Conservation (phyloP, 2,888 invertebrate species). For the Scaptomyza polygonia region DNA sequence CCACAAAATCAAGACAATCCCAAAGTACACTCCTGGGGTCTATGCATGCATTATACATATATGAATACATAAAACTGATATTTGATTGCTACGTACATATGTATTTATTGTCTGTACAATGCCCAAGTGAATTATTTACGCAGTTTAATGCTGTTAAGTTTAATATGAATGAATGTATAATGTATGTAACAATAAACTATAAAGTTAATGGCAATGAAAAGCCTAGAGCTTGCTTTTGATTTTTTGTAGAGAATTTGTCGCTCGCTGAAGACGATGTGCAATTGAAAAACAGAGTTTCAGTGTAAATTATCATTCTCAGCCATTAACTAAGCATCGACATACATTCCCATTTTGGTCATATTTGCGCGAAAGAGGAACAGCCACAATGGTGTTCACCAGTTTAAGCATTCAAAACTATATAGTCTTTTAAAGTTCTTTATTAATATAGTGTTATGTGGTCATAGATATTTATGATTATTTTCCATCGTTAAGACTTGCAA, state of each 20-base stretch:
- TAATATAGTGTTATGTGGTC: too few species aligned
- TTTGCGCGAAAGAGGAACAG: not conserved
- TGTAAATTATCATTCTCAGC: too few species aligned
- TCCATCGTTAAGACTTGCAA: conserved; percentile 62
- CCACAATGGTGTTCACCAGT: too few species aligned
- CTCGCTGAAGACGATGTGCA: too few species aligned
- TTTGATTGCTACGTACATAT: conserved; percentile 10
- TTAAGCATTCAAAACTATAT: too few species aligned
- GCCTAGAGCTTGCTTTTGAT: not conserved
- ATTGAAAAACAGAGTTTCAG: too few species aligned
- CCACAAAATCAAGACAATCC: conserved; percentile 16
- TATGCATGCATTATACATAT: conserved; percentile 7
- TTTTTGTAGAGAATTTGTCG: not conserved
- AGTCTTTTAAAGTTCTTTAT: not conserved
- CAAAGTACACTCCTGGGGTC: not conserved
- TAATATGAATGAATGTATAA: conserved; percentile 28
- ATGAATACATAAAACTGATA: conserved; percentile 1
- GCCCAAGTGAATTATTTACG: conserved; percentile 24
- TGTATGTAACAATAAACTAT: conserved; percentile 50
- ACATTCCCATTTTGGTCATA: not conserved
- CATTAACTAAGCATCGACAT: not conserved
- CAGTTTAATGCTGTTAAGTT: conserved; percentile 26
- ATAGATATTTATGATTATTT: not conserved
- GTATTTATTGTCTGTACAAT: conserved; percentile 1
- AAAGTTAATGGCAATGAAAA: conserved; percentile 33